phyloP scores from a whole-genome alignment of 2,797 vertebrate genomes.

The Sphenodon punctatus region DNA sequence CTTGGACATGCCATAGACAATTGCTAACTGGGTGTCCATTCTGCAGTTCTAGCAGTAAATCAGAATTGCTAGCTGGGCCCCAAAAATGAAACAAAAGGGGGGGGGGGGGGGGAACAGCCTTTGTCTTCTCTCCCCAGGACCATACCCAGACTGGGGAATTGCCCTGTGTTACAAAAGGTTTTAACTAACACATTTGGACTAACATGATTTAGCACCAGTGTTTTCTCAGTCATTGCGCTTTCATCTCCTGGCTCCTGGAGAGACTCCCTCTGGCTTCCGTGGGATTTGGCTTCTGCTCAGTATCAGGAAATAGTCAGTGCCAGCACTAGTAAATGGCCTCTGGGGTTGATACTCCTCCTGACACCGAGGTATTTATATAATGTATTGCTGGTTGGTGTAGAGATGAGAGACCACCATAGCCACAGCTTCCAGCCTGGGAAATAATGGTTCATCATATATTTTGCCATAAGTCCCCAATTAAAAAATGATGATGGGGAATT shows the following conservation, averaged over 20 bases:
- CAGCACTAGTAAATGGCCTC: conserved; percentile 39
- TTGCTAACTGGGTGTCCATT: not conserved
- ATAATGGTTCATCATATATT: not conserved
- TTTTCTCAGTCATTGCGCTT: conserved; percentile 26
- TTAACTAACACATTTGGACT: conserved; percentile 43
- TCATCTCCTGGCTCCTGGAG: conserved; percentile 23
- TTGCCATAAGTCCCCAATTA: not conserved
- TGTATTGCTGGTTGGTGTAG: conserved; percentile 36
- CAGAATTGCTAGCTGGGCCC: conserved; percentile 34
- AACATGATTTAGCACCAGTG: conserved; percentile 34
- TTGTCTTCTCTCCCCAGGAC: not conserved
- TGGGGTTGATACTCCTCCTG: conserved; percentile 21
- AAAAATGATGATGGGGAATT: not conserved
- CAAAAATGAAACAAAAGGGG: not conserved
- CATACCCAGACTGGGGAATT: conserved; percentile 10
- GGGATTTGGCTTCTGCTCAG: conserved; percentile 60
- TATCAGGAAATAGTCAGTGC: conserved; percentile 49
- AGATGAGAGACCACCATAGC: not conserved
- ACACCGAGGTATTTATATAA: conserved; percentile 47
- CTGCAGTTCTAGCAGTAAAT: conserved; percentile 39
- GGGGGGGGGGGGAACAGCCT: too few relatives aligned
- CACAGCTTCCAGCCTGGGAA: not conserved
- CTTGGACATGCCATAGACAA: not conserved
- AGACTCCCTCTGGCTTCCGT: conserved; percentile 30
- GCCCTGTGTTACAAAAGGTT: conserved; percentile 38